Percentiles rank a stretch among this genome's conserved stretches.
Conservation (phyloP, 2,888 invertebrate genomes). For the Dolichopus griseipennis region DNA sequence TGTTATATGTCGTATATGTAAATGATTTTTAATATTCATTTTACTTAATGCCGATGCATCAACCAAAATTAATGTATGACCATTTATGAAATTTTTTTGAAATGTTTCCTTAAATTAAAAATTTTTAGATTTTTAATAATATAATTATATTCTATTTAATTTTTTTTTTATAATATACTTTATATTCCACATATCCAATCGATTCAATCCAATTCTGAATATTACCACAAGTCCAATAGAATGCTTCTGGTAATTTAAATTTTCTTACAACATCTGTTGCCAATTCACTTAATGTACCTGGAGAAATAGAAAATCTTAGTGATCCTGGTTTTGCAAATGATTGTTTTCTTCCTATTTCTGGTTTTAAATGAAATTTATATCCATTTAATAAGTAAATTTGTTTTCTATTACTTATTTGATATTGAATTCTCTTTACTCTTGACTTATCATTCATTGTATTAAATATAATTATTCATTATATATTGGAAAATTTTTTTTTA, state of each 20-base stretch:
- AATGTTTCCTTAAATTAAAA: conserved; percentile 36
- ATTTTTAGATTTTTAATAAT: background rate
- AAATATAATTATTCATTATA: background rate
- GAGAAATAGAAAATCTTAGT: conserved; percentile 30
- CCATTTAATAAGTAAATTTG: background rate
- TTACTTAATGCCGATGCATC: conserved; percentile 44
- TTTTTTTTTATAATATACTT: conserved; percentile 32
- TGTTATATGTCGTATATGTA: conserved; percentile 42
- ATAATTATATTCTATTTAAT: background rate
- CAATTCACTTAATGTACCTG: conserved; percentile 45
- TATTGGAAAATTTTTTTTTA: background rate
- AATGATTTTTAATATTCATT: conserved; percentile 45
- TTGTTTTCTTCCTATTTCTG: background rate
- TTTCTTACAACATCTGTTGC: conserved; percentile 39
- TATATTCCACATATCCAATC: conserved; percentile 47
- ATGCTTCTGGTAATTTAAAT: conserved; percentile 41
- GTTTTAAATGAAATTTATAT: background rate
- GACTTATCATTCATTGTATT: background rate
- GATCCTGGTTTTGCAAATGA: conserved; percentile 22
- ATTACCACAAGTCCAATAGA: conserved; percentile 44
- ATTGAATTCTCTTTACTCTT: background rate
- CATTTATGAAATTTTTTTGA: conserved; percentile 44
- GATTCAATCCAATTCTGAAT: conserved; percentile 46
- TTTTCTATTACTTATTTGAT: background rate
- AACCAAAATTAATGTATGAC: conserved; percentile 44